phyloP scores from a whole-genome alignment of 2,113 vertebrate species.

The Haemorhous mexicanus region DNA sequence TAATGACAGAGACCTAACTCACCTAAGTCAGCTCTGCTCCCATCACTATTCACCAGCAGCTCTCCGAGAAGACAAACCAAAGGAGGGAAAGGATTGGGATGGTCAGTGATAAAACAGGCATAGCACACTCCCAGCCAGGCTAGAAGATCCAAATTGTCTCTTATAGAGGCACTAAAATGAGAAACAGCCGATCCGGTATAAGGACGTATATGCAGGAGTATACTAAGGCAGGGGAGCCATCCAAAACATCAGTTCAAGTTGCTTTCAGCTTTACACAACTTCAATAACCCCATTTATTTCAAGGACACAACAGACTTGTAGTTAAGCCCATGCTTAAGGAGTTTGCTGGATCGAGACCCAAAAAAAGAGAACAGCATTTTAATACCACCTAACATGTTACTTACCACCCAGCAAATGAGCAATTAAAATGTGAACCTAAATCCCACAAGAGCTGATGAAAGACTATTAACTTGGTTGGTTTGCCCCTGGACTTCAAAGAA shows the following conservation, averaged over 20 bases:
- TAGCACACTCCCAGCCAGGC: background rate
- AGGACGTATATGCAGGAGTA: background rate
- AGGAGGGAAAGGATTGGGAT: background rate
- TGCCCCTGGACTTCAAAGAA: background rate
- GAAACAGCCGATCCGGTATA: background rate
- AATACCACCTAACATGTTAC: background rate
- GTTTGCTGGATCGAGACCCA: background rate
- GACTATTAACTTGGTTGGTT: background rate
- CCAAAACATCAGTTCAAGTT: background rate
- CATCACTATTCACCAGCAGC: accelerated
- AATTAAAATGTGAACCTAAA: background rate
- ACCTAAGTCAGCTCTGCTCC: background rate
- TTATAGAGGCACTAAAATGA: background rate
- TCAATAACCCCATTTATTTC: background rate
- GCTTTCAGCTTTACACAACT: background rate
- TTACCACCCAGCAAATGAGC: background rate
- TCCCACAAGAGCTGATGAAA: background rate
- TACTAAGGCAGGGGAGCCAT: background rate
- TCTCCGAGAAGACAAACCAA: background rate
- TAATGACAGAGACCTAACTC: background rate
- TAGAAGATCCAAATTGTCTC: background rate
- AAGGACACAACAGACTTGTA: background rate
- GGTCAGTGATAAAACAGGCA: background rate
- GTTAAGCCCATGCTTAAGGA: background rate
- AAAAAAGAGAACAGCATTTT: background rate